These are phyloP conservation scores for Criorhina ranunculi DNA, from an alignment of 2,888 invertebrate genomes.

Conservation along the genomic window DNA sequence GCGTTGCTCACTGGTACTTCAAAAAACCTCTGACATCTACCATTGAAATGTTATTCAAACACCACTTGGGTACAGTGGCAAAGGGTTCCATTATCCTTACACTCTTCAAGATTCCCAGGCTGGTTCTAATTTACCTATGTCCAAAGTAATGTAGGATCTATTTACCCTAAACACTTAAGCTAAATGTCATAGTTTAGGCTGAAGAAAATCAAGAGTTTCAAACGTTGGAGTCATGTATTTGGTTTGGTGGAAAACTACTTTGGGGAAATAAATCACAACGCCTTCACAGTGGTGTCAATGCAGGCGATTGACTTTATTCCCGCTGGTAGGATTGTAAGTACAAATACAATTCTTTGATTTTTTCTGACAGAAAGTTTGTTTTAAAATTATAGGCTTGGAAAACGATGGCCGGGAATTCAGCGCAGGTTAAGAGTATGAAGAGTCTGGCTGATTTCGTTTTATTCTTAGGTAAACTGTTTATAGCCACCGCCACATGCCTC, in stretches of 20 bases:
- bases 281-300: conserved; percentile 96
- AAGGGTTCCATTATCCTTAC: conserved; percentile 97
- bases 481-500: conserved; percentile 92
- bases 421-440: conserved; percentile 95
- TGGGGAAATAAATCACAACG: conserved; percentile 95
- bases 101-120: conserved; percentile 94
- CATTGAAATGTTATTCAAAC: conserved; percentile 90
- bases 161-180: no score
- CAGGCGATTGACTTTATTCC: conserved; percentile 95
- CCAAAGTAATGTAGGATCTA: conserved; percentile 91
- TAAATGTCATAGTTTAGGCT: no score
- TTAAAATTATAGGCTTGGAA: conserved; percentile 90
- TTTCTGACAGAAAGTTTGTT: no score
- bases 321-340: conserved; percentile 92
- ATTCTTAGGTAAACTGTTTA: conserved; percentile 91
- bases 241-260: conserved; percentile 96
- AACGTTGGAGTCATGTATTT: no score
- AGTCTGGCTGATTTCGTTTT: conserved; percentile 96
- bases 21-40: conserved; percentile 88
- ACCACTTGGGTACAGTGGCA: conserved; percentile 97
- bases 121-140: conserved; percentile 94
- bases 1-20: conserved; percentile 97
- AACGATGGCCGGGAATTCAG: conserved; percentile 91
- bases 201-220: no score
- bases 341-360: no score